Evolutionary conservation across 2,888 invertebrate genomes (phyloP), one percentile per base, ranked within the genome.

Genomic region (Myopa tessellatipennis): DNA sequence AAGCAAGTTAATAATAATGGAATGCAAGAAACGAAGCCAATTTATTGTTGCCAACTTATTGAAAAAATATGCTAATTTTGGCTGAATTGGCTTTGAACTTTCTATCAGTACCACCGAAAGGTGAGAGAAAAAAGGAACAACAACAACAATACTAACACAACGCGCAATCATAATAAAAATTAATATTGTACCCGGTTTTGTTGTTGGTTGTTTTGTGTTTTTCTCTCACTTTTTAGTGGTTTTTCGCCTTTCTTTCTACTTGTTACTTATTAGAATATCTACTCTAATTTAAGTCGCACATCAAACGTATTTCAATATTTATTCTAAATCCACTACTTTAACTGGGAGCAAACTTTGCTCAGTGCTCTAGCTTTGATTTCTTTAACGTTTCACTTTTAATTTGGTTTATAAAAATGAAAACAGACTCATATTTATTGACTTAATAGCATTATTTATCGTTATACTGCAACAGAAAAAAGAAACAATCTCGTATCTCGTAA

Each of bases 231-330:
- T 36, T 55, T n/a, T 36, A 34, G 55, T 34, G 7, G 18, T n/a
- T 67, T 70, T 50, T 40, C 45, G 18, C n/a, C 58, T 26, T 45
- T 45, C 45, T 45, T 45, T 52, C n/a, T 26, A 4, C 73, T 73
- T 73, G 26, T 73, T 73, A 61, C 73, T 73, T 73, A 73, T 73
- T 73, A 73, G 73, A 73, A 73, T 73, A 73, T 73, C 60, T 73
- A 73, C 63, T 73, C 34, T 45, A 36, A 58, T 72, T 71, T 60
- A 58, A 18, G 36, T 40, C 60, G 40, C 60, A 58, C 18, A 12
- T 60, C 14, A 50, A 55, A n/a, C 10, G 5, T 6, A 55, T 55
- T 73, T 26, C 60, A n/a, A n/a, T 73, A 18, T 18, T 16, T 14
- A 52, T 61, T 73, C 60, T 45, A 71, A 18, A 36, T 60, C 6